Evolutionary conservation across 2,797 vertebrate species (phyloP), one percentile per base, ranked within the genome.

Genomic region (Phalloptychus januarius): DNA sequence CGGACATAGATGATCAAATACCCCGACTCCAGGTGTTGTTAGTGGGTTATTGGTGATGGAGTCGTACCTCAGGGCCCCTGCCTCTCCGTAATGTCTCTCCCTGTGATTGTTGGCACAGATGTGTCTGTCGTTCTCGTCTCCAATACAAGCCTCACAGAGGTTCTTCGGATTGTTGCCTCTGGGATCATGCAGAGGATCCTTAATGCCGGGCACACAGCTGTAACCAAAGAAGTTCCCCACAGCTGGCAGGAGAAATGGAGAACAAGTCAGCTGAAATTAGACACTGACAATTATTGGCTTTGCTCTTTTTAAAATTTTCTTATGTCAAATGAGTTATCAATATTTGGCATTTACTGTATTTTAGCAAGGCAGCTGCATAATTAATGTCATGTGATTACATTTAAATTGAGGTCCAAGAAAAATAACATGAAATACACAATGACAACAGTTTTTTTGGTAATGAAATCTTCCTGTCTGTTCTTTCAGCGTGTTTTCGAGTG

Each of bases 221-320:
- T 96, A 96, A 71, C 96, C 96, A 0, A 96, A 96, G 92, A 96
- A 96, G 84, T 96, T 95, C 33, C 96, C 96, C 25, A 96, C 95
- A 36, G 82, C 96, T 96, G 86, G 71, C 33, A 70, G 67, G 67
- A 70, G 67, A 16, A 70, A 42, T 28, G 13, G 40, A 44, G 38
- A 28, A n/a, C 25, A 44, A 44, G 67, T 70, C 38, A n/a, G 65
- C 38, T 28, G 40, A n/a, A 70, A 70, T 44, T 38, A 44, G 12
- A 70, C 15, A 42, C 40, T 44, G 12, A 15, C 10, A 5, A 15
- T 28, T n/a, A 6, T 69, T 69, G 38, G 16, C 28, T 44, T 70
- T 44, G 23, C 25, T 11, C 12, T 40, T 67, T 40, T 12, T 28
- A 3, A 11, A 7, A 36, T 36, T 36, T 63, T 36, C 5, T 40